Evolutionary conservation across 2,797 vertebrate genomes (phyloP).

Genomic region (Coluber constrictor): DNA sequence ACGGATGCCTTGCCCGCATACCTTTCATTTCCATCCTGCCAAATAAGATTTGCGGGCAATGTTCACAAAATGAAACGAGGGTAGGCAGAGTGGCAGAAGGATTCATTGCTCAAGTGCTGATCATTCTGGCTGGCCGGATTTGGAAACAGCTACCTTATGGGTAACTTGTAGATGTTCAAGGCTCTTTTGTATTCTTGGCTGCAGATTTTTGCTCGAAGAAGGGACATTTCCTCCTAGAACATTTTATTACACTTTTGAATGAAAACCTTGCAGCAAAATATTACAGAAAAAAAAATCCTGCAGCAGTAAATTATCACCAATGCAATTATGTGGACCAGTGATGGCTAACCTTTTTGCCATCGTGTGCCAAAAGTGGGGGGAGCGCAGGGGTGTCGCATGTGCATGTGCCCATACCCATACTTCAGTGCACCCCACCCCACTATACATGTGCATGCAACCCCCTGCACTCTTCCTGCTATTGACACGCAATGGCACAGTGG

Average conservation of each 20-base stretch:
- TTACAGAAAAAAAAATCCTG: background rate
- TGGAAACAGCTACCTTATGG: background rate
- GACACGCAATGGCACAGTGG: no score
- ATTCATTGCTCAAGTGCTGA: background rate
- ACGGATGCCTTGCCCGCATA: background rate
- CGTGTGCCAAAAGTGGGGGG: no score
- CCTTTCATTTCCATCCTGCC: background rate
- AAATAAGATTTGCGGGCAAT: background rate
- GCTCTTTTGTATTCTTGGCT: background rate
- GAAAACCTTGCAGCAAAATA: background rate
- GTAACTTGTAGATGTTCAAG: background rate
- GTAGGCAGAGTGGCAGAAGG: background rate
- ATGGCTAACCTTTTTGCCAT: no score
- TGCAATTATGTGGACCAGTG: background rate
- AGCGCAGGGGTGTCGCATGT: no score
- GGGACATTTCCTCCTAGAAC: background rate
- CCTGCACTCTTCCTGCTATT: no score
- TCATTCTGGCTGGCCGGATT: background rate
- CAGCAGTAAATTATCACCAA: background rate
- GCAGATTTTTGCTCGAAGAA: background rate
- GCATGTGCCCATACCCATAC: no score
- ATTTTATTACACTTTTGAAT: background rate
- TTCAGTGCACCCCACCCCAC: no score
- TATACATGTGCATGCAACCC: no score
- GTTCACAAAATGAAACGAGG: background rate